Evolutionary conservation across 2,888 invertebrate species (phyloP).

Genomic region (Sceliomorpha sp.): DNA sequence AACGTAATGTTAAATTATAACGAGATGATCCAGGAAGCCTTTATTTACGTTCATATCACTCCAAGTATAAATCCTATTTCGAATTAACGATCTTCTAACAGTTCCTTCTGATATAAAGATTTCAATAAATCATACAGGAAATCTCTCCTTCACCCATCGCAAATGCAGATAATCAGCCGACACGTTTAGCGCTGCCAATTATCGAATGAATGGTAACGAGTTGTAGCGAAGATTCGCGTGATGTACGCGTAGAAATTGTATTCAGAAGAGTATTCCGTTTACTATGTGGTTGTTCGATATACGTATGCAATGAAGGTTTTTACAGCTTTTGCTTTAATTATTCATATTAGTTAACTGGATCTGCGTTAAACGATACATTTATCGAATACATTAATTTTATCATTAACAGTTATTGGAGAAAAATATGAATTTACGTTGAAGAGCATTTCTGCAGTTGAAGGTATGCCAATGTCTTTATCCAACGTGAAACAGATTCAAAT

Average conservation of each 20-base stretch:
- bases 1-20: constrained; percentile 5
- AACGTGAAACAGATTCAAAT: too few relatives aligned
- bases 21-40: not conserved
- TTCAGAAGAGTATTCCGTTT: not conserved
- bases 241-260: not conserved
- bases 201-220: constrained; percentile 26
- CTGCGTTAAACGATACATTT: too few relatives aligned
- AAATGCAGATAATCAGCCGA: constrained; percentile 25
- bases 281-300: too few relatives aligned
- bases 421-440: too few relatives aligned
- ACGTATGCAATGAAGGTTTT: too few relatives aligned
- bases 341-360: too few relatives aligned
- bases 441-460: too few relatives aligned
- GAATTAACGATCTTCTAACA: constrained; percentile 43
- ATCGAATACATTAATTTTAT: too few relatives aligned
- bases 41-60: constrained; percentile 14
- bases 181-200: constrained; percentile 37
- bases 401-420: too few relatives aligned
- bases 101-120: constrained; percentile 21
- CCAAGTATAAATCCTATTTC: constrained; percentile 3
- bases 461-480: too few relatives aligned
- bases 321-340: too few relatives aligned
- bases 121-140: constrained; percentile 43
- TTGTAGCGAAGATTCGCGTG: constrained; percentile 11
- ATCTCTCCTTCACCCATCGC: constrained; percentile 21